These are phyloP conservation scores for Xiphydria camelus DNA, from an alignment of 2,888 invertebrate genomes.

Conservation along the genomic window DNA sequence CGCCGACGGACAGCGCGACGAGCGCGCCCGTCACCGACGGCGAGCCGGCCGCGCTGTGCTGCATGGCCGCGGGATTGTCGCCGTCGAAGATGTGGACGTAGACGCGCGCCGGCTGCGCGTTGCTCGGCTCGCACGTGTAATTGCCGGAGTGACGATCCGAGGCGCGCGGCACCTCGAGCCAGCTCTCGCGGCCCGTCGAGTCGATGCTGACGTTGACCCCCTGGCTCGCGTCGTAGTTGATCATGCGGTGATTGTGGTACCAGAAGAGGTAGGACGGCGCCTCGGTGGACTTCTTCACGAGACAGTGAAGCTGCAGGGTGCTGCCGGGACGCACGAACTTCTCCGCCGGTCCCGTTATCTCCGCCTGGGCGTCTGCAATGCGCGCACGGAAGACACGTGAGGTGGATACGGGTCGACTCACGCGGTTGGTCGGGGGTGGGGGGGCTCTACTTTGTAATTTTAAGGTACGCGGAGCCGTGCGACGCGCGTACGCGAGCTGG, in stretches of 20 bases:
- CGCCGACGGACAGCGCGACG: neutral
- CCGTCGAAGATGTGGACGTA: constrained; percentile 89
- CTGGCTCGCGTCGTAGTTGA: constrained; percentile 85
- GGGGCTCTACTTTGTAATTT: no score
- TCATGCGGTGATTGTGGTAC: constrained; percentile 90
- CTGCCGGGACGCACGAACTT: constrained; percentile 88
- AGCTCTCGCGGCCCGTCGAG: constrained; percentile 70
- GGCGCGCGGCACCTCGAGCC: constrained; percentile 63
- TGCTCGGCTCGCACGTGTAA: constrained; percentile 87
- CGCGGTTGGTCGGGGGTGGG: no score
- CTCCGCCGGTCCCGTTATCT: constrained; percentile 83
- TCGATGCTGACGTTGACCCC: constrained; percentile 88
- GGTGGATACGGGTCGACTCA: no score
- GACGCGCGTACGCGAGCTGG: no score
- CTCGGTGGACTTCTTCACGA: constrained; percentile 82
- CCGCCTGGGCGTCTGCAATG: constrained; percentile 79
- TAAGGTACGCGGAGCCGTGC: no score
- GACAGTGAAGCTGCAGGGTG: constrained; percentile 78
- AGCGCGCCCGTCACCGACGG: no score
- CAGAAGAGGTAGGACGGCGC: constrained; percentile 77
- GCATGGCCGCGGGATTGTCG: constrained; percentile 83
- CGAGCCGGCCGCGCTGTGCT: constrained; percentile 63
- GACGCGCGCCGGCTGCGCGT: constrained; percentile 84
- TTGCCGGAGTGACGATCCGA: constrained; percentile 81
- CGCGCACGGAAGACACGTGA: neutral